Base-by-base conservation (phyloP, 2,113 vertebrate species). In the Ceuthmochares aereus region DNA sequence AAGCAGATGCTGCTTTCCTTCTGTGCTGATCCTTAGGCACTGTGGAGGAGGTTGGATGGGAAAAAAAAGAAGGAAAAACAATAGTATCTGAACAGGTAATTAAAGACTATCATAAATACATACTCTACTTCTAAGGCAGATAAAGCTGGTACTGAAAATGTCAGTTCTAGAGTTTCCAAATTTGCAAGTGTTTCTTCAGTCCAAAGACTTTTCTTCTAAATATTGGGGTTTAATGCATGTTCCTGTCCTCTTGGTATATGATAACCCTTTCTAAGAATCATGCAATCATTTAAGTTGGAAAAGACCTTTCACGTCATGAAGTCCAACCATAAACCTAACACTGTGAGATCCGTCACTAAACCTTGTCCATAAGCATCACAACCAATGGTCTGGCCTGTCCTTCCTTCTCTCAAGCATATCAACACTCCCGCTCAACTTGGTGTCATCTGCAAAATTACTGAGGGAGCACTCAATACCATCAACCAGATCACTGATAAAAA, bases 371-470 rank as follows among this genome's bases (percentile, higher is more conserved):
- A 34, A n/a, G 5, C 7, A 18, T 49, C 47, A 49, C 47, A 49
- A 9, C 17, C 27, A 54, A 22, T 0, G 0, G 29, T 68, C 27
- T 51, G 79, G 25, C 29, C 67, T 54, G 9, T 10, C 36, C 6
- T 47, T n/a, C 12, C 40, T 5, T 2, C 4, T 10, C 8, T 42
- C 14, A 1, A 59, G 26, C 5, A 83, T 36, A 37, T 32, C 14
- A 58, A 58, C 7, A 23, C 13, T 37, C 8, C 20, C 2, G 1
- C 5, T 3, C 23, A 63, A 3, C 4, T 36, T 37, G 7, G 12
- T 62, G 62, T 43, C 4, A 3, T 15, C n/a, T 80, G 37, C 37
- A 34, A 34, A 62, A 6, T 54, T 10, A 34, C 25, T 36, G 5
- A 74, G 21, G 13, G 8, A 11, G 8, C 22, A 20, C 63, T 40